A percentile compares a stretch with the other conserved stretches of the same genome.
phyloP scores from a whole-genome alignment of 2,888 invertebrate genomes.

The Linnaemya tessellans region DNA sequence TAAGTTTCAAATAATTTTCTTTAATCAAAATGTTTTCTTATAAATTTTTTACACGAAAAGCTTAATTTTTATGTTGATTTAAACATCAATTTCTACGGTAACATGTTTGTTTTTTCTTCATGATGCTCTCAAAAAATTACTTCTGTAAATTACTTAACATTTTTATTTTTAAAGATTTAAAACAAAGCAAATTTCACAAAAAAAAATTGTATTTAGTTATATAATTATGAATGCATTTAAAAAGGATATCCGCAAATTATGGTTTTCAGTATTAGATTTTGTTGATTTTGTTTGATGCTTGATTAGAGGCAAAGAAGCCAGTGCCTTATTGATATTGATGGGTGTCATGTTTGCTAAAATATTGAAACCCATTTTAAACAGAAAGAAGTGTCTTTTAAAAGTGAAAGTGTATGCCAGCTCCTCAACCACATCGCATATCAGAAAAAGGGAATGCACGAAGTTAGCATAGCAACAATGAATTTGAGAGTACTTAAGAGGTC shows the following conservation, averaged over 20 bases:
- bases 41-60: slow-evolving; percentile 24
- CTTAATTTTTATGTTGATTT: slow-evolving; percentile 51
- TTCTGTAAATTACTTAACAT: slow-evolving; percentile 79
- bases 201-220: not conserved
- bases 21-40: slow-evolving; percentile 68
- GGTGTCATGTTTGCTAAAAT: too few relatives aligned
- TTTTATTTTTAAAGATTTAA: slow-evolving; percentile 22
- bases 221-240: not conserved
- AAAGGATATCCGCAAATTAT: slow-evolving; percentile 4
- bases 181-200: slow-evolving; percentile 41
- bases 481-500: too few relatives aligned
- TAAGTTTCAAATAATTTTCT: not conserved
- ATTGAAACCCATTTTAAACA: too few relatives aligned
- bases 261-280: slow-evolving; percentile 31
- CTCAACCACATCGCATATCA: too few relatives aligned
- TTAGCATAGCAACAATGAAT: too few relatives aligned
- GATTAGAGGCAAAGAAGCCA: slow-evolving; percentile 6
- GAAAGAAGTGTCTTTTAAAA: too few relatives aligned
- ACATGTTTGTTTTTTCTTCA: slow-evolving; percentile 74
- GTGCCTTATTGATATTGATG: too few relatives aligned
- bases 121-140: slow-evolving; percentile 68
- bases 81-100: slow-evolving; percentile 80
- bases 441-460: too few relatives aligned
- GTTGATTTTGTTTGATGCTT: slow-evolving; percentile 40
- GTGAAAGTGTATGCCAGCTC: too few relatives aligned